Conservation (phyloP, 2,113 vertebrate genomes). For the Brienomyrus longianalis region DNA sequence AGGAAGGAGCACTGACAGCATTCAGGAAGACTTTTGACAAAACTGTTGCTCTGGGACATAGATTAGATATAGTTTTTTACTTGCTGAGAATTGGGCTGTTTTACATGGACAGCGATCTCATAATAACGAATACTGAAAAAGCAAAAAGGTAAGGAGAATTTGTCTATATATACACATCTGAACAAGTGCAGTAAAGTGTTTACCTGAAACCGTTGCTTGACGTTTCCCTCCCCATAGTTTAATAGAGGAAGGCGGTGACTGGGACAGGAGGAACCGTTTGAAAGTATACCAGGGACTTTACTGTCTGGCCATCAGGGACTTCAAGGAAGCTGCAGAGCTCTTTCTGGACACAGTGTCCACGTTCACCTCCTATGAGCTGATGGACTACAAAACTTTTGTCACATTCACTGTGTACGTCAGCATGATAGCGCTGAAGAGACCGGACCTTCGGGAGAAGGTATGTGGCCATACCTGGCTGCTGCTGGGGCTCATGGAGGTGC, state of each 20-base stretch:
- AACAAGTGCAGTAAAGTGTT: background rate
- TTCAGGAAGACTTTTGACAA: slow-evolving; percentile 97
- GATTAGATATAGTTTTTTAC: slow-evolving; percentile 93
- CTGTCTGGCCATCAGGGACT: slow-evolving; percentile 91
- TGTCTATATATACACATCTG: background rate
- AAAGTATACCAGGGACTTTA: slow-evolving; percentile 97
- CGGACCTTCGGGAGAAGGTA: slow-evolving; percentile 96
- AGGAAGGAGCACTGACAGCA: slow-evolving; percentile 87
- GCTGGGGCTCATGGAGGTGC: too few species aligned
- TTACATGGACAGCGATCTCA: slow-evolving; percentile 98
- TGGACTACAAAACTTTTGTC: slow-evolving; percentile 99
- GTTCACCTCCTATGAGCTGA: slow-evolving; percentile 96
- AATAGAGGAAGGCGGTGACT: slow-evolving; percentile 96
- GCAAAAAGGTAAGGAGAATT: slow-evolving; percentile 79
- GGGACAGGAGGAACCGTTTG: slow-evolving; percentile 92
- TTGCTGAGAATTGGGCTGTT: slow-evolving; percentile 92
- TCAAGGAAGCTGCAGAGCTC: slow-evolving; percentile 93
- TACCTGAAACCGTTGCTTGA: background rate
- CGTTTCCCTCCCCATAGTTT: slow-evolving; percentile 58
- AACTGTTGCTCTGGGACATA: slow-evolving; percentile 89
- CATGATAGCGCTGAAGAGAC: slow-evolving; percentile 94
- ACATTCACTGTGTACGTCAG: slow-evolving; percentile 96
- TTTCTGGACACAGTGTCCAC: slow-evolving; percentile 97
- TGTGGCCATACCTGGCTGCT: background rate
- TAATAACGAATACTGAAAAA: slow-evolving; percentile 93